These are phyloP conservation scores for Melanostoma scalare DNA, from an alignment of 2,888 invertebrate species.

Conservation along the genomic window DNA sequence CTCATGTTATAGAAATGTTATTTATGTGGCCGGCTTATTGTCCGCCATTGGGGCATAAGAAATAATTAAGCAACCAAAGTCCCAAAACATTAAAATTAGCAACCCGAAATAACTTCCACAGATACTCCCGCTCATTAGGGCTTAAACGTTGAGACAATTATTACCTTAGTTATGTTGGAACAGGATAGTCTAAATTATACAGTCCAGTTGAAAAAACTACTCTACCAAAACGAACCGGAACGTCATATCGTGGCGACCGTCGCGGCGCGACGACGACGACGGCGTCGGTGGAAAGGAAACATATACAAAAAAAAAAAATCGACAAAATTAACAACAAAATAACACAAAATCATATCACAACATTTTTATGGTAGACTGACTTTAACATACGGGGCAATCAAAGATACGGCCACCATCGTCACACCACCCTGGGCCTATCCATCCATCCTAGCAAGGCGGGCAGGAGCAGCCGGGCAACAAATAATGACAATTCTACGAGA, in stretches of 20 bases:
- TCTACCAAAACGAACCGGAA: conserved; percentile 66
- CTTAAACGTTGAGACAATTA: conserved; percentile 42
- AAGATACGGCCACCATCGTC: conserved; percentile 41
- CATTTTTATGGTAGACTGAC: conserved; percentile 55
- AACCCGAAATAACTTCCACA: conserved; percentile 20
- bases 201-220: conserved; percentile 41
- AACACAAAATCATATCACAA: conserved; percentile 41
- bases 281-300: conserved; percentile 38
- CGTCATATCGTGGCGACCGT: conserved; percentile 71
- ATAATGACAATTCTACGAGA: conserved; percentile 62
- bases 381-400: conserved; percentile 57
- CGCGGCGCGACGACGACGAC: conserved; percentile 55
- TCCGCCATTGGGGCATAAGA: conserved; percentile 13
- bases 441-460: conserved; percentile 39
- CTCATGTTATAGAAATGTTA: conserved; percentile 7
- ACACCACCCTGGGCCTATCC: conserved; percentile 49
- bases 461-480: conserved; percentile 38
- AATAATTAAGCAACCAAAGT: conserved; percentile 9
- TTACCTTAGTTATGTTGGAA: conserved; percentile 14
- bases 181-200: conserved; percentile 47
- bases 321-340: conserved; percentile 43
- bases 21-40: conserved; percentile 14
- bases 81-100: conserved; percentile 38
- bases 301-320: conserved; percentile 21
- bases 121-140: conserved; percentile 43